Percentiles rank a stretch among this genome's conserved stretches.
Conservation (phyloP, 2,113 vertebrate species). For the Lamprotornis superbus region DNA sequence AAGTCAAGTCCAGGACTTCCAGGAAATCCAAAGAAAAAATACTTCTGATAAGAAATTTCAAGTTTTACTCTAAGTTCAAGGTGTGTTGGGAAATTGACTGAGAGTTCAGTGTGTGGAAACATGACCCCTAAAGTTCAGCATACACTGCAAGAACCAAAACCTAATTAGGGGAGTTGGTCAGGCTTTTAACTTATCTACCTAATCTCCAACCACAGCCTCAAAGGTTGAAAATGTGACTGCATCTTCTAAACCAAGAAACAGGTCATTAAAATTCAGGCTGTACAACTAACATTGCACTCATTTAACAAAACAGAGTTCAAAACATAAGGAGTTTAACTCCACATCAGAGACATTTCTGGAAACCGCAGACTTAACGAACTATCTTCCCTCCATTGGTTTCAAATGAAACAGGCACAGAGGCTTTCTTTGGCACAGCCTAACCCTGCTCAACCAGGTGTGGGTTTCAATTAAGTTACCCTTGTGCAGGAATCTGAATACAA, state of each 20-base stretch:
- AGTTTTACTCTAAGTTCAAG: background rate
- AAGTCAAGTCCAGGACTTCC: background rate
- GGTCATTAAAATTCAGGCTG: background rate
- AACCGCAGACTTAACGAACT: background rate
- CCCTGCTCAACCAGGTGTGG: background rate
- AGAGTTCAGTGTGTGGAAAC: background rate
- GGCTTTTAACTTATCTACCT: background rate
- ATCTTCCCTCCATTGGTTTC: background rate
- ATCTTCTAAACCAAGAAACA: background rate
- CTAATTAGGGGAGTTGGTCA: background rate
- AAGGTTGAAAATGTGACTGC: background rate
- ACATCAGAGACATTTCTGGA: conserved; percentile 29
- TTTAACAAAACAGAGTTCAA: conserved; percentile 9
- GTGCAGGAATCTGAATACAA: background rate
- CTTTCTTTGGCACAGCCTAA: background rate
- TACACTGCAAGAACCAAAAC: background rate
- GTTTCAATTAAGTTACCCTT: background rate
- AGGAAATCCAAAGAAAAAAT: background rate
- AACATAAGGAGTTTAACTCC: background rate
- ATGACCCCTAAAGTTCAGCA: background rate
- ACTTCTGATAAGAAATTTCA: background rate
- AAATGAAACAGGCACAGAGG: background rate
- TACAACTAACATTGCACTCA: background rate
- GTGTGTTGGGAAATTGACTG: background rate
- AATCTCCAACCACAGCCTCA: background rate